phyloP scores from a whole-genome alignment of 2,113 vertebrate species.

The Serranochromis macrocephalus region DNA sequence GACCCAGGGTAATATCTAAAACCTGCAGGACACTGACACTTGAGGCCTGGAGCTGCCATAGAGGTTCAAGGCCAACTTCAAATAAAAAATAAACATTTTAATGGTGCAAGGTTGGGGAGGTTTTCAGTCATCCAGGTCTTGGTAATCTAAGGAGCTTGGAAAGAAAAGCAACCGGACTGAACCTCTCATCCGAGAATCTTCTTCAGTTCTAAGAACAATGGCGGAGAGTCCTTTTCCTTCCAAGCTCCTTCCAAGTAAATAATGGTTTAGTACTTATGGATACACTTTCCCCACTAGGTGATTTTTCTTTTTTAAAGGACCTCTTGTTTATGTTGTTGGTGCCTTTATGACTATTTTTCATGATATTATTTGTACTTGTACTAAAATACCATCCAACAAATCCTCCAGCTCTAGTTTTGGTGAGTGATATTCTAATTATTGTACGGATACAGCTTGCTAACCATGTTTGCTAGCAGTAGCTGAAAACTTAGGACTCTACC shows the following conservation, averaged over 20 bases:
- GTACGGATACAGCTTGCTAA: not conserved
- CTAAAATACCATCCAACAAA: not conserved
- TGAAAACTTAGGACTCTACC: not conserved
- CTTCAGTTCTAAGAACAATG: not conserved
- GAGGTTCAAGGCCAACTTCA: not conserved
- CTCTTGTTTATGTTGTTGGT: not conserved
- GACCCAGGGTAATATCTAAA: not conserved
- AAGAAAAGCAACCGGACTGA: not conserved
- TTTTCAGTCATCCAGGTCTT: not conserved
- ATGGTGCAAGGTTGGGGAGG: not conserved
- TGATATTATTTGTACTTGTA: not conserved
- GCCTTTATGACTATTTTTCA: not conserved
- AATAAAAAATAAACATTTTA: not conserved
- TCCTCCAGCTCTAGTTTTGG: not conserved
- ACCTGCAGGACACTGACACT: not conserved
- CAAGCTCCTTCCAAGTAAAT: not conserved
- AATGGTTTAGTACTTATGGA: not conserved
- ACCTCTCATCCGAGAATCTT: not conserved
- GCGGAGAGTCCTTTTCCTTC: not conserved
- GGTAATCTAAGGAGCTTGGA: not conserved
- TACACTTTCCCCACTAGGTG: not conserved
- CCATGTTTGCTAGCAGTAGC: not conserved
- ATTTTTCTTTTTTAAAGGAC: not conserved
- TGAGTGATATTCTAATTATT: not conserved
- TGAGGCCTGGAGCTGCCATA: not conserved